phyloP scores from a whole-genome alignment of 1,140 invertebrate species.

The Aricia agestis region DNA sequence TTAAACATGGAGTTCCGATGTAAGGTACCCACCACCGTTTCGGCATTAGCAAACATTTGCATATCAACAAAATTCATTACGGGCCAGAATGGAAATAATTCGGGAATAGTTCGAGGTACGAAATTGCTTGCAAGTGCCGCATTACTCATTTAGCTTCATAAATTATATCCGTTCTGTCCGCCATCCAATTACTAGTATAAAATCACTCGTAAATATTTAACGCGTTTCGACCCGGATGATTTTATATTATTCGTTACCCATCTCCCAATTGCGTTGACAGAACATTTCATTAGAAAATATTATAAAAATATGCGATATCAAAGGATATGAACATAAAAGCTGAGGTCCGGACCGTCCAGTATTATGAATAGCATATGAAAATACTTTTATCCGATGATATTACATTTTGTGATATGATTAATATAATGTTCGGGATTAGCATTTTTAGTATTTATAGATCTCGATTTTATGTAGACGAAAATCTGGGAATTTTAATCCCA shows the following conservation, averaged over 20 bases:
- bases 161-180: slow-evolving; percentile 39
- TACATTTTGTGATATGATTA: background rate
- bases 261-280: slow-evolving; percentile 26
- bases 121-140: slow-evolving; percentile 37
- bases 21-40: slow-evolving; percentile 48
- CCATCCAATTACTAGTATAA: slow-evolving; percentile 32
- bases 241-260: slow-evolving; percentile 38
- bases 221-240: slow-evolving; percentile 35
- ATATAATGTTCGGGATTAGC: background rate
- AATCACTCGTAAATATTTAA: slow-evolving; percentile 38
- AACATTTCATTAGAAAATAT: slow-evolving; percentile 28
- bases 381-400: background rate
- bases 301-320: slow-evolving; percentile 30
- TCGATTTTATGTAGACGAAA: slow-evolving; percentile 41
- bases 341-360: background rate
- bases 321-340: slow-evolving; percentile 13
- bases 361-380: background rate
- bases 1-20: slow-evolving; percentile 28
- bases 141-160: slow-evolving; percentile 33
- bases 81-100: slow-evolving; percentile 37
- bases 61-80: slow-evolving; percentile 39
- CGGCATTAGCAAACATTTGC: slow-evolving; percentile 39
- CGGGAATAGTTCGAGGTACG: slow-evolving; percentile 32
- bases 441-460: slow-evolving; percentile 8
- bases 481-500: background rate